A percentile compares a stretch with the other conserved stretches of the same genome.
phyloP scores from a whole-genome alignment of 2,797 vertebrate species.

The Garrulus glandarius region DNA sequence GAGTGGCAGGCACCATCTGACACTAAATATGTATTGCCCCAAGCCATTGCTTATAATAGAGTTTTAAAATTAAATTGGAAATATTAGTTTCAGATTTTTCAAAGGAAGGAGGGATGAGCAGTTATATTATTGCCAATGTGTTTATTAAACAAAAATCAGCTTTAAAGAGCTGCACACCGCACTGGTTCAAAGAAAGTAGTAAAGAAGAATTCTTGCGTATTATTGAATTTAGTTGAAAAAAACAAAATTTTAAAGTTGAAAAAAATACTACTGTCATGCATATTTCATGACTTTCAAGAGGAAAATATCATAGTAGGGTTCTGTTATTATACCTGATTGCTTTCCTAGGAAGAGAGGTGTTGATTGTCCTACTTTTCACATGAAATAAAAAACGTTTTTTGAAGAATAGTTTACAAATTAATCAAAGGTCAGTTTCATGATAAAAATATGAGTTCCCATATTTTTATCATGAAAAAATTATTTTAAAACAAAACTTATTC shows the following conservation, averaged over 20 bases:
- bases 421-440: background rate
- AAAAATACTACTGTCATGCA: background rate
- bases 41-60: background rate
- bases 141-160: background rate
- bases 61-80: background rate
- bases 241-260: background rate
- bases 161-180: background rate
- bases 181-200: background rate
- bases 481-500: background rate
- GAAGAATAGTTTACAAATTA: background rate
- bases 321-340: background rate
- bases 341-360: background rate
- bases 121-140: background rate
- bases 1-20: background rate
- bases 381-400: background rate
- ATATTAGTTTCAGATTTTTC: background rate
- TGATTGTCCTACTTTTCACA: background rate
- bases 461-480: background rate
- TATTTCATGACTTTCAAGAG: background rate
- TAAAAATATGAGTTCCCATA: background rate
- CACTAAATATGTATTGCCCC: background rate
- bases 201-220: background rate
- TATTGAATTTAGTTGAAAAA: background rate
- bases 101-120: background rate
- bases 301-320: background rate